These are phyloP conservation scores for Agrotis puta DNA, from an alignment of 2,888 invertebrate species.

Conservation along the genomic window DNA sequence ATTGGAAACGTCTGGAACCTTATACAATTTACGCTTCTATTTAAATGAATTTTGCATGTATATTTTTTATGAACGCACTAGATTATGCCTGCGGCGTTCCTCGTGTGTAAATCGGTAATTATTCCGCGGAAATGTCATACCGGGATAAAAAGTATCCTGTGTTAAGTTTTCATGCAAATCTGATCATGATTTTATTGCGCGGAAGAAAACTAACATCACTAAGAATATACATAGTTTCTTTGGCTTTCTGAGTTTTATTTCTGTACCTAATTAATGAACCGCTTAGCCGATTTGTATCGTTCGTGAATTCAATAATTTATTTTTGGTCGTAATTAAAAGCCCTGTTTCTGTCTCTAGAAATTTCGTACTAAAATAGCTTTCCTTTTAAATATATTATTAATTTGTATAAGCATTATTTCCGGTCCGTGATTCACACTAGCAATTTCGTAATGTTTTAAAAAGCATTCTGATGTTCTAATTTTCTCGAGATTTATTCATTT, in stretches of 20 bases:
- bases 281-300: neutral
- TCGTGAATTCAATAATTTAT: neutral
- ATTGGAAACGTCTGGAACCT: neutral
- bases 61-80: too few relatives aligned
- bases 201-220: too few relatives aligned
- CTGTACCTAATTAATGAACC: neutral
- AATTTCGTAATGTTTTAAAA: conserved; percentile 1
- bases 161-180: too few relatives aligned
- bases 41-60: neutral
- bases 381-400: too few relatives aligned
- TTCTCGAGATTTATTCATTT: conserved; percentile 1
- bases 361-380: neutral
- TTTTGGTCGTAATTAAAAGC: neutral
- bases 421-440: neutral
- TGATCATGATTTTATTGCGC: too few relatives aligned
- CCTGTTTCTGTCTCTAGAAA: neutral
- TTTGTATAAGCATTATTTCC: neutral
- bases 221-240: too few relatives aligned
- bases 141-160: too few relatives aligned
- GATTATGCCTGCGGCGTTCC: too few relatives aligned
- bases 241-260: neutral
- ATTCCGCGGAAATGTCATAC: too few relatives aligned
- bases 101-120: too few relatives aligned
- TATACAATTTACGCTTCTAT: conserved; percentile 1
- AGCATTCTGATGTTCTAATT: neutral